Conservation (phyloP, 1,140 invertebrate species). For the Galendromus occidentalis region DNA sequence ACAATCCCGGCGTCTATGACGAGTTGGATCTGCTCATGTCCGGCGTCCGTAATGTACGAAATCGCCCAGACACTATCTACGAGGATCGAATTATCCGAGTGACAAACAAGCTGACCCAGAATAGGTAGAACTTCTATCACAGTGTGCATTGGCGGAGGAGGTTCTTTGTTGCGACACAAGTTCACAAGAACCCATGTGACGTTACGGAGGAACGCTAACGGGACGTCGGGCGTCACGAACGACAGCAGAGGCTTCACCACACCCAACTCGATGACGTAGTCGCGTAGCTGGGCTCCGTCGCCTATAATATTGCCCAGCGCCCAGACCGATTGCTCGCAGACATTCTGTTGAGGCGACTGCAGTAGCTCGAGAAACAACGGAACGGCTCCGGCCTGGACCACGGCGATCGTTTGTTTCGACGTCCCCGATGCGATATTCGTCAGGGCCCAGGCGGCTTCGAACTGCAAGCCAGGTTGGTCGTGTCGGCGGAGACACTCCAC, state of each 20-base stretch:
- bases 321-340: constrained; percentile 93
- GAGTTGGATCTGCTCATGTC: constrained; percentile 93
- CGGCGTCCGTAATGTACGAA: constrained; percentile 93
- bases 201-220: constrained; percentile 42
- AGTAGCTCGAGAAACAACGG: constrained; percentile 60
- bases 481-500: constrained; percentile 66
- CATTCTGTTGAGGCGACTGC: constrained; percentile 46
- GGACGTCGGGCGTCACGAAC: constrained; percentile 30
- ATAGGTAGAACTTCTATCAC: constrained; percentile 59
- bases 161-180: constrained; percentile 76
- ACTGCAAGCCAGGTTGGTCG: constrained; percentile 64
- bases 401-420: constrained; percentile 63
- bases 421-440: constrained; percentile 95
- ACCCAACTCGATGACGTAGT: constrained; percentile 40
- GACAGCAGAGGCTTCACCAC: constrained; percentile 27
- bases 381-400: constrained; percentile 54
- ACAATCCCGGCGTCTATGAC: constrained; percentile 92
- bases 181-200: constrained; percentile 82
- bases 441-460: constrained; percentile 92
- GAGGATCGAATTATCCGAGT: constrained; percentile 81
- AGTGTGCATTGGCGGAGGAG: constrained; percentile 49
- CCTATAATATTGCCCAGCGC: constrained; percentile 93
- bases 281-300: constrained; percentile 49
- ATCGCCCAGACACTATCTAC: constrained; percentile 98
- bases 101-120: constrained; percentile 61